Evolutionary conservation across 2,113 vertebrate species (phyloP), one percentile per base, ranked within the genome.

Genomic region (Ammodytes marinus): DNA sequence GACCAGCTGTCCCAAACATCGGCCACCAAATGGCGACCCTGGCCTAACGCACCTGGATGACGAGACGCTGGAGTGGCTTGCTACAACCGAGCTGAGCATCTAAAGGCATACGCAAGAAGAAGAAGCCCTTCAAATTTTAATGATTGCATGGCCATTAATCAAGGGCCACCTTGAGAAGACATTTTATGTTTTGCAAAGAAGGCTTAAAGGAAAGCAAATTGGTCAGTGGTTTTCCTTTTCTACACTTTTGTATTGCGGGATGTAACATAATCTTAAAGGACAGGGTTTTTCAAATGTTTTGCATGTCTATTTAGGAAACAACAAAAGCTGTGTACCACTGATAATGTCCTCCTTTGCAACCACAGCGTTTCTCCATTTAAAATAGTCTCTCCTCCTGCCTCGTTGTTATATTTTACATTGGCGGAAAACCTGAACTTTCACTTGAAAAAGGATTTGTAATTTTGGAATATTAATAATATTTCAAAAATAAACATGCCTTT

Each of bases 51-150:
- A 27, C 27, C 27, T 27, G 27, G 27, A 27, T 27, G 27, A 27
- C 27, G 27, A 27, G 27, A 27, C 27, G 27, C 27, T 27, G 27
- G 27, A 27, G 27, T 27, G 27, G 27, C 27, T 27, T 27, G 27
- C 27, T 27, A 27, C 27, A 27, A 27, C 27, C 27, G 27, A 27
- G 27, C 27, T 27, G 27, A 27, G 27, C 27, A 27, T 27, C 27
- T 27, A 27, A 2, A 27, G 1, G 27, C 27, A 27, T 27, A 27
- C 27, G 27, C 27, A 27, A 27, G 1, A 27, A 27, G 27, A 27
- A 27, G 13, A 27, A 69, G 67, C 19, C 50, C 67, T 88, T 82
- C 52, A 89, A 45, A 74, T 69, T 79, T 77, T 82, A 89, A 82
- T 75, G 72, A 77, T 27, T 40, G 19, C 55, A 77, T 15, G 64